Conservation (phyloP, 2,113 vertebrate genomes). For the Labrus mixtus region DNA sequence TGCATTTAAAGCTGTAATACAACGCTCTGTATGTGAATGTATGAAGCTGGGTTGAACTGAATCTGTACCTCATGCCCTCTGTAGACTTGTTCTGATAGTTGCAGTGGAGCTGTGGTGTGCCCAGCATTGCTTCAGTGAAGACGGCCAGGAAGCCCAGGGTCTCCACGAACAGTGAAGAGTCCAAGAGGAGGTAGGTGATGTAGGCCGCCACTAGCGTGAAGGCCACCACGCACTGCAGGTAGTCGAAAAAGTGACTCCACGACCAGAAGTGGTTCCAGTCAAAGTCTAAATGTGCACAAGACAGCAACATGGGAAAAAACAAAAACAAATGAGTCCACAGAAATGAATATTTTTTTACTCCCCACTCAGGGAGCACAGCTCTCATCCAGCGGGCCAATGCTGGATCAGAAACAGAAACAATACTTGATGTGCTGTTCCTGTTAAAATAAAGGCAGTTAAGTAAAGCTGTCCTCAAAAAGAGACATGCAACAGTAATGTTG, state of each 20-base stretch:
- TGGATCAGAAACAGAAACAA: neutral
- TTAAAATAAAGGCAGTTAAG: neutral
- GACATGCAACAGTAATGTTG: neutral
- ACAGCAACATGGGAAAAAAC: conserved; percentile 12
- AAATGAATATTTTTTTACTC: neutral
- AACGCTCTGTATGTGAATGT: neutral
- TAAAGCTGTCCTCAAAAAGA: neutral
- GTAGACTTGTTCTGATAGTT: conserved; percentile 95
- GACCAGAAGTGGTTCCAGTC: conserved; percentile 95
- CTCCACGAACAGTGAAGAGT: conserved; percentile 93
- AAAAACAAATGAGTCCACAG: conserved; percentile 6
- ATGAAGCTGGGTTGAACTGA: neutral
- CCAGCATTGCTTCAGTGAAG: conserved; percentile 95
- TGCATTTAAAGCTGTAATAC: neutral
- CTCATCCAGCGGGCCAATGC: neutral
- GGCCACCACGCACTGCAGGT: conserved; percentile 92
- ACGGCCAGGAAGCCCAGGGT: conserved; percentile 94
- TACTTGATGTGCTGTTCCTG: neutral
- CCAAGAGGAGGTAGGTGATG: conserved; percentile 94
- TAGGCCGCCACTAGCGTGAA: conserved; percentile 91
- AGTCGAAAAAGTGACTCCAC: conserved; percentile 95
- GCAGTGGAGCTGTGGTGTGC: conserved; percentile 93
- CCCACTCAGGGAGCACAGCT: neutral
- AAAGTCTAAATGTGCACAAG: conserved; percentile 85
- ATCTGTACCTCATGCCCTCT: conserved; percentile 94